Percentiles rank a stretch among this genome's conserved stretches.
Conservation (phyloP, 2,113 vertebrate species). For the Lampris megalopsis region DNA sequence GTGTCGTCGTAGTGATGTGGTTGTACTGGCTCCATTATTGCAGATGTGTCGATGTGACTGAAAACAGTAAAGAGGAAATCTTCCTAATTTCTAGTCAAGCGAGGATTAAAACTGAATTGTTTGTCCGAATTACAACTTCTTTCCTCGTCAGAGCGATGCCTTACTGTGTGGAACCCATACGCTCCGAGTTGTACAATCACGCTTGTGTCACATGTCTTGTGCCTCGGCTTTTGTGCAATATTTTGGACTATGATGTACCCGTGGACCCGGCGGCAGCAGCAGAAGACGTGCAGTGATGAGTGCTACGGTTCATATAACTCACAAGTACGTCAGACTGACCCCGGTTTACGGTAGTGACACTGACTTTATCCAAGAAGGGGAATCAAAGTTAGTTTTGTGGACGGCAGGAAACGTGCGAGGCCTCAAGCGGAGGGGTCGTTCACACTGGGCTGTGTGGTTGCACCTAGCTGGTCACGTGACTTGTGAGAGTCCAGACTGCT, state of each 20-base stretch:
- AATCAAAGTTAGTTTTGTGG: background rate
- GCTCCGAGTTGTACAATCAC: conserved; percentile 56
- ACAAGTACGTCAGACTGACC: conserved; percentile 8
- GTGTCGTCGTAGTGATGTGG: conserved; percentile 28
- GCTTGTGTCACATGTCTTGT: conserved; percentile 18
- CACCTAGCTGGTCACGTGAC: no score
- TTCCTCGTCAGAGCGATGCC: conserved; percentile 77
- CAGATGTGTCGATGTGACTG: conserved; percentile 27
- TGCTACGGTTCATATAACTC: conserved; percentile 28
- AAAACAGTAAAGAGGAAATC: conserved; percentile 46
- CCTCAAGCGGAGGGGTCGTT: no score
- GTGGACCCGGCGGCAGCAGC: conserved; percentile 43
- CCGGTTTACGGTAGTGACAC: background rate
- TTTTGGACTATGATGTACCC: conserved; percentile 39
- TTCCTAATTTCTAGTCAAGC: conserved; percentile 27
- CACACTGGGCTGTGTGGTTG: no score
- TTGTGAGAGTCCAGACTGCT: no score
- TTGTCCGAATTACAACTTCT: conserved; percentile 36
- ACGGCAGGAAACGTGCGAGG: no score
- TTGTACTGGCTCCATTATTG: conserved; percentile 34
- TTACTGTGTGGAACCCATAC: conserved; percentile 67
- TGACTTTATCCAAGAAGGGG: conserved; percentile 5
- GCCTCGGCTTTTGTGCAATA: conserved; percentile 38
- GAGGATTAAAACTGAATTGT: conserved; percentile 73
- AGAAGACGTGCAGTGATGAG: background rate